Evolutionary conservation across 2,797 vertebrate species (phyloP).

Genomic region (Tiaroga cobitis): DNA sequence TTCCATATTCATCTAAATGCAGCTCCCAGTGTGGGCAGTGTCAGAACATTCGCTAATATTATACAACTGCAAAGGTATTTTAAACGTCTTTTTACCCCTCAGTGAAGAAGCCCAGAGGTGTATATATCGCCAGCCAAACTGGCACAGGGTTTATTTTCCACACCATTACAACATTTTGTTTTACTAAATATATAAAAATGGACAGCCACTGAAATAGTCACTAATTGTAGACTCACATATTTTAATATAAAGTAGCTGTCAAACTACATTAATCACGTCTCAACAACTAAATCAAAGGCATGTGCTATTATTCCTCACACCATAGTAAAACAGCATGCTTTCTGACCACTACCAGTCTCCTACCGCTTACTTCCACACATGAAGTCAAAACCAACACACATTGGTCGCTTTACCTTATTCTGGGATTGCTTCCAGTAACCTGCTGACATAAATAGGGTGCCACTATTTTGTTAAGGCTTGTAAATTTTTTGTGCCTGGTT

Average conservation of each 20-base stretch:
- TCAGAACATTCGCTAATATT: not conserved
- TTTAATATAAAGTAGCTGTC: constrained; percentile 10
- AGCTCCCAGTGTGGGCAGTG: too few relatives aligned
- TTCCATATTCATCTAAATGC: too few relatives aligned
- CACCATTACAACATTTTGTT: not conserved
- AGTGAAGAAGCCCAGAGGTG: not conserved
- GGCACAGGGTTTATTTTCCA: not conserved
- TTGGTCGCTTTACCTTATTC: constrained; percentile 10
- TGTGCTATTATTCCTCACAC: not conserved
- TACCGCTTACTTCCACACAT: constrained; percentile 10
- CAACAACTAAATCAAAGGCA: not conserved
- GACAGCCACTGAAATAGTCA: not conserved
- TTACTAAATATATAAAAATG: not conserved
- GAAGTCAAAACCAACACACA: constrained; percentile 2
- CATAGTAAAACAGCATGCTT: constrained; percentile 24
- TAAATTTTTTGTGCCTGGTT: constrained; percentile 72
- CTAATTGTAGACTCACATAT: constrained; percentile 3
- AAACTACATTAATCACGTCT: not conserved
- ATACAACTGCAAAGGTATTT: not conserved
- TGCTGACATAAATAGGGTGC: constrained; percentile 71
- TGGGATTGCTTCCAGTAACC: constrained; percentile 65
- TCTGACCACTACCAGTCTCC: not conserved
- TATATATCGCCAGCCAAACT: not conserved
- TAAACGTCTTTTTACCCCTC: not conserved
- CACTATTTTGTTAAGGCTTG: constrained; percentile 69